Percentiles rank a stretch among this genome's conserved stretches.
These are phyloP conservation scores for Chaetogeoica ovagalla DNA, from an alignment of 2,888 invertebrate species.

Conservation along the genomic window DNA sequence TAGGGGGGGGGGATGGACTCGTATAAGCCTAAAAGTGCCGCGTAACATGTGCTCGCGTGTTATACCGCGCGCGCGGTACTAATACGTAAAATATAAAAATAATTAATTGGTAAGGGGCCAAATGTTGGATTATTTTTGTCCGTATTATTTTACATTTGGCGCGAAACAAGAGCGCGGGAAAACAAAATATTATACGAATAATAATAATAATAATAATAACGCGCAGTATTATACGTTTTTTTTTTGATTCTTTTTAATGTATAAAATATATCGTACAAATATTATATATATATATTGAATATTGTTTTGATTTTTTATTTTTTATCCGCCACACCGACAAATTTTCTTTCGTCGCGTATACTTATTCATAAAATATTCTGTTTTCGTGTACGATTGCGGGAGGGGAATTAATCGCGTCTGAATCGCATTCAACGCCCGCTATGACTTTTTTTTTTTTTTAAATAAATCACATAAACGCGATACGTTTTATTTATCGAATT, in stretches of 20 bases:
- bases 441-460: too few species aligned
- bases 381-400: too few species aligned
- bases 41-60: conserved; percentile 19
- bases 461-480: too few species aligned
- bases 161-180: conserved; percentile 41
- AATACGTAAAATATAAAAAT: conserved; percentile 35
- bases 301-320: not conserved
- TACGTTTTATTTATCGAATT: too few species aligned
- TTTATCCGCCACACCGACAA: not conserved
- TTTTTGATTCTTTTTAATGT: too few species aligned
- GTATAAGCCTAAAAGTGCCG: not conserved
- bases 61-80: not conserved
- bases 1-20: too few species aligned
- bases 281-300: not conserved
- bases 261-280: not conserved
- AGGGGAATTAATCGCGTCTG: too few species aligned
- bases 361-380: too few species aligned
- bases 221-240: not conserved
- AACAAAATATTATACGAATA: not conserved
- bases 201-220: too few species aligned
- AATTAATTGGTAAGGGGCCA: conserved; percentile 31
- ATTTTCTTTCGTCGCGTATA: not conserved
- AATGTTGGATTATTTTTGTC: conserved; percentile 43
- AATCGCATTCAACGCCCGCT: too few species aligned
- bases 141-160: conserved; percentile 35